phyloP scores from a whole-genome alignment of 2,113 vertebrate genomes.

The Canis aureus region DNA sequence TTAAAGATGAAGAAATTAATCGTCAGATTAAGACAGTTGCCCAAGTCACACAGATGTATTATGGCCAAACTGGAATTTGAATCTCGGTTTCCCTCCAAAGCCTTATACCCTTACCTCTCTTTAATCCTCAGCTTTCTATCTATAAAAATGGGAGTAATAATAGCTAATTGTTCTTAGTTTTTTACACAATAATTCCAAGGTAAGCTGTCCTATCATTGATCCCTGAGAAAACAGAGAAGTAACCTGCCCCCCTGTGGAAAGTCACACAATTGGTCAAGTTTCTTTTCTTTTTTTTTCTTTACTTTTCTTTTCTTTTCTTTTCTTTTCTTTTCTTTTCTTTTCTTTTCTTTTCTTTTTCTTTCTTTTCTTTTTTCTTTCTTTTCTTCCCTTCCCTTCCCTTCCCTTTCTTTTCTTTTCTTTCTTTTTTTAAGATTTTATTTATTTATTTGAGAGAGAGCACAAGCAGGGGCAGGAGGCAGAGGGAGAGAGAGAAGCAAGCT shows the following conservation, averaged over 20 bases:
- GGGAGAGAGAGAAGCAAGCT: no score
- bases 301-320: no score
- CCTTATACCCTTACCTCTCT: background rate
- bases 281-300: no score
- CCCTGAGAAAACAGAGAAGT: slow-evolving; percentile 18
- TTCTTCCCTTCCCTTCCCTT: no score
- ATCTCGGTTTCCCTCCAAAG: slow-evolving; percentile 29
- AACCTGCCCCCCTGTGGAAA: background rate
- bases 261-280: background rate
- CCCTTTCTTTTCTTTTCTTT: no score
- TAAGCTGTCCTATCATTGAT: background rate
- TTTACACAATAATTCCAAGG: background rate
- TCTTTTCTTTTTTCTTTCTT: no score
- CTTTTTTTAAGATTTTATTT: no score
- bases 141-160: slow-evolving; percentile 1
- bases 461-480: no score
- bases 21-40: background rate
- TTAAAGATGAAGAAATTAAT: slow-evolving; percentile 3
- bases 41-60: background rate
- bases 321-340: no score
- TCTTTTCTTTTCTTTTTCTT: no score
- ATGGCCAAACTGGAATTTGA: background rate
- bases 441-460: no score
- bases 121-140: background rate
- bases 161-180: background rate